phyloP scores from a whole-genome alignment of 2,797 vertebrate genomes.

The Manis javanica region DNA sequence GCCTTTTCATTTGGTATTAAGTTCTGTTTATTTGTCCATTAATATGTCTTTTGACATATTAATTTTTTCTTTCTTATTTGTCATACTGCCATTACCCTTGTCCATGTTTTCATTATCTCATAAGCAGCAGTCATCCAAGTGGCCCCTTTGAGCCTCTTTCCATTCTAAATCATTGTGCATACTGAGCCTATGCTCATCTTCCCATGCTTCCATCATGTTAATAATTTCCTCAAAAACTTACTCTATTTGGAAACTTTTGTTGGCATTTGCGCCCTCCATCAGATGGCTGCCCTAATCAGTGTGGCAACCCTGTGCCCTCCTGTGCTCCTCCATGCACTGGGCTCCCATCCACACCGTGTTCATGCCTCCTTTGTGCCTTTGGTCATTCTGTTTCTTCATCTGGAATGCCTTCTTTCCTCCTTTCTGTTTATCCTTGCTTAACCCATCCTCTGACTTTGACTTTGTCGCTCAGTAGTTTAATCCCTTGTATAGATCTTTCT shows the following conservation, averaged over 20 bases:
- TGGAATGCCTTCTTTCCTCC: background rate
- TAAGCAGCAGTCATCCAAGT: background rate
- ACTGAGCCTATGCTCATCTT: background rate
- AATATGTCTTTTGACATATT: background rate
- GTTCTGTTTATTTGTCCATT: background rate
- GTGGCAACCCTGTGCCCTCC: background rate
- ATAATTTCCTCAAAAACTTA: background rate
- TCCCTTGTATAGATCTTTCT: background rate
- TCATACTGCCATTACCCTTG: background rate
- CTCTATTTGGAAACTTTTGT: background rate
- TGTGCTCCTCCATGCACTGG: background rate
- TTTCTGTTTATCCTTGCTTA: background rate
- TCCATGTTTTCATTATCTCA: background rate
- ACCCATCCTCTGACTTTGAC: background rate
- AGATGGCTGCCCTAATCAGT: background rate
- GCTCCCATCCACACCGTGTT: background rate
- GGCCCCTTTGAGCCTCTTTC: background rate
- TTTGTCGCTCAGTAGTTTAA: background rate
- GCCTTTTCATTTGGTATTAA: background rate
- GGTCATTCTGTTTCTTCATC: background rate
- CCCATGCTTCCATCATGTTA: background rate
- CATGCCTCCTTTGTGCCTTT: background rate
- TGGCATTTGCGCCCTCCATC: background rate
- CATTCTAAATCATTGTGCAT: background rate
- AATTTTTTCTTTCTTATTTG: conserved; percentile 10